Percentiles rank a stretch among this genome's conserved stretches.
Evolutionary conservation across 2,797 vertebrate genomes (phyloP).

Genomic region (Parauchenoglanis ngamensis): DNA sequence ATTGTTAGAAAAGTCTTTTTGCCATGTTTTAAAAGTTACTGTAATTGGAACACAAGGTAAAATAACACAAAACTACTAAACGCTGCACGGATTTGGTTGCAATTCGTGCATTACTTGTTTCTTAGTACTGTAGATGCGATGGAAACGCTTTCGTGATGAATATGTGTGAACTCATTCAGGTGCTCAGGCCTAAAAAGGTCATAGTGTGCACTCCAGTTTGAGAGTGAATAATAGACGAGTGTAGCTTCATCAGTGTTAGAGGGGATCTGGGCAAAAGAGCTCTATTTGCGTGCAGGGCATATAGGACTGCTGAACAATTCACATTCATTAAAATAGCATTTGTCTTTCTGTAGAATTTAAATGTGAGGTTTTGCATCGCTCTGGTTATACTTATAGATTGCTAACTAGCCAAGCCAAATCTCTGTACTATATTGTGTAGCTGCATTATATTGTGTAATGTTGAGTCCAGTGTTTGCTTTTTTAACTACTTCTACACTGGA

Average conservation of each 20-base stretch:
- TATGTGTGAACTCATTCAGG: not conserved
- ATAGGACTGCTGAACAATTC: not conserved
- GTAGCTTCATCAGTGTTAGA: not conserved
- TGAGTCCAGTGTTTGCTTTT: too few relatives aligned
- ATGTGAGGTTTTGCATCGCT: not conserved
- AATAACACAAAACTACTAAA: constrained; percentile 20
- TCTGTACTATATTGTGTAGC: not conserved
- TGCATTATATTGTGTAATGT: not conserved
- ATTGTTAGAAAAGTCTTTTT: constrained; percentile 24
- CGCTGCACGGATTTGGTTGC: not conserved
- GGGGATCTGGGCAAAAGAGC: not conserved
- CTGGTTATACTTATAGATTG: not conserved
- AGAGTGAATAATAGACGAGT: not conserved
- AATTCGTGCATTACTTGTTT: not conserved
- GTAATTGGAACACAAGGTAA: constrained; percentile 6
- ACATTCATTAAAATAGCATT: constrained; percentile 29
- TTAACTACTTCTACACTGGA: not conserved
- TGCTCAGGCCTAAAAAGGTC: not conserved
- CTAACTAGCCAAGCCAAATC: not conserved
- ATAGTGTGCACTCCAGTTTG: not conserved
- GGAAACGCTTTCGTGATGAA: not conserved
- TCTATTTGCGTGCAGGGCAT: not conserved
- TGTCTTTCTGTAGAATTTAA: not conserved
- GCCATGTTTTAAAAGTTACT: constrained; percentile 28
- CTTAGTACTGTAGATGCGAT: not conserved